Base-by-base conservation (phyloP, 1,140 invertebrate species). In the Drosophila kanapiae region DNA sequence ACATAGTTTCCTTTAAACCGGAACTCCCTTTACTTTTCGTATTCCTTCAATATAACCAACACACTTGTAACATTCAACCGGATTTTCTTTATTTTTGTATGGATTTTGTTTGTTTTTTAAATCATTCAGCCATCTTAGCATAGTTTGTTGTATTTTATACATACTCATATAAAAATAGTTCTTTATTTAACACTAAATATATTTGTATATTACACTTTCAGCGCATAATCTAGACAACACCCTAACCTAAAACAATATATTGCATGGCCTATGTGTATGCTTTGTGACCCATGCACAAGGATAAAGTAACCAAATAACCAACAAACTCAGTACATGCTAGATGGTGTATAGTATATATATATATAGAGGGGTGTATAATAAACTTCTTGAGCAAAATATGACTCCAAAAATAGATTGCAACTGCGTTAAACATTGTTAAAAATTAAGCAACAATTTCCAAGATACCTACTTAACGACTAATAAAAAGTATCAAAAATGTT, bases 371-470 rank as follows among this genome's bases (percentile, higher is more conserved):
- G 13, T 77, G 23, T 78, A 60, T 67, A 68, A 48, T 54, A 59
- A 68, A 76, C 35, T 68, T 77, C 56, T 80, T 75, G 70, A 83
- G 80, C 84, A 67, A 81, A 83, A 83, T 62, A 80, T 83, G 72
- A 87, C 77, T 86, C 65, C 67, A 84, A 85, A 82, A 79, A 79
- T 82, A 78, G 42, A 84, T 88, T 88, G 76, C 68, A 84, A 80
- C 65, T 87, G 78, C 51, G 54, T 90, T 79, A 40, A 79, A 79
- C 57, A 49, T 80, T 86, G 85, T 51, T 90, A 90, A 69, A 88
- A 85, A 88, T 81, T 88, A 88, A 82, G 85, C 85, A 88, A 88
- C 85, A 90, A 88, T 85, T 88, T 88, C 85, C 85, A 85, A 79
- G 74, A 90, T 81, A 88, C 85, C 85, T 88, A 88, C 85, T 90